Conservation (phyloP, 2,113 vertebrate species). For the Tenrec ecaudatus region DNA sequence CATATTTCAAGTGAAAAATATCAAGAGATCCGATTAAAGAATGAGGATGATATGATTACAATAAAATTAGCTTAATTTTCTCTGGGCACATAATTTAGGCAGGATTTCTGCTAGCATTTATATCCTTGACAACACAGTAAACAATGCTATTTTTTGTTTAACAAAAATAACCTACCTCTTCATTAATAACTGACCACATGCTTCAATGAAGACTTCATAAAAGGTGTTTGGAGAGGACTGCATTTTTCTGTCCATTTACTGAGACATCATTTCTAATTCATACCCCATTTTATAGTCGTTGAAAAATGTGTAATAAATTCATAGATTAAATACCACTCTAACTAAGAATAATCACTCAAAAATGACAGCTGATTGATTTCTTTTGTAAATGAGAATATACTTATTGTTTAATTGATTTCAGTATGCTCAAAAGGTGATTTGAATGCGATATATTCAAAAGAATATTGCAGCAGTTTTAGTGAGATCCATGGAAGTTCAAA, state of each 20-base stretch:
- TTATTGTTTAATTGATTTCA: conserved; percentile 86
- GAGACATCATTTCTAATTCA: conserved; percentile 80
- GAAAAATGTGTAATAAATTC: conserved; percentile 86
- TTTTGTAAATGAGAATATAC: conserved; percentile 84
- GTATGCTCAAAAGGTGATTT: conserved; percentile 83
- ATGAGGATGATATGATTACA: conserved; percentile 15
- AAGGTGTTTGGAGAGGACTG: conserved; percentile 27
- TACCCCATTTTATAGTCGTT: conserved; percentile 79
- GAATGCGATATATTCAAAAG: conserved; percentile 82
- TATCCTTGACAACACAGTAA: conserved; percentile 72
- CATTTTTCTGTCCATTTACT: conserved; percentile 78
- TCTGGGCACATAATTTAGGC: background rate
- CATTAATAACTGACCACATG: conserved; percentile 71
- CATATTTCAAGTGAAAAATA: background rate
- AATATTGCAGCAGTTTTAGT: conserved; percentile 69
- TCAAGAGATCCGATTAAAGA: background rate
- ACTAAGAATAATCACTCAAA: conserved; percentile 85
- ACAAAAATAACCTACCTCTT: conserved; percentile 71
- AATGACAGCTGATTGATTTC: conserved; percentile 86
- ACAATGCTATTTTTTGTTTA: conserved; percentile 56
- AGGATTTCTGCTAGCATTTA: conserved; percentile 59
- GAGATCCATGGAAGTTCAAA: conserved; percentile 73
- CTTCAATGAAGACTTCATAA: conserved; percentile 71
- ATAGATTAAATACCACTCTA: conserved; percentile 84
- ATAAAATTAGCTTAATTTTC: background rate